Evolutionary conservation across 2,888 invertebrate species (phyloP).

Genomic region (Ophion ventricosus): DNA sequence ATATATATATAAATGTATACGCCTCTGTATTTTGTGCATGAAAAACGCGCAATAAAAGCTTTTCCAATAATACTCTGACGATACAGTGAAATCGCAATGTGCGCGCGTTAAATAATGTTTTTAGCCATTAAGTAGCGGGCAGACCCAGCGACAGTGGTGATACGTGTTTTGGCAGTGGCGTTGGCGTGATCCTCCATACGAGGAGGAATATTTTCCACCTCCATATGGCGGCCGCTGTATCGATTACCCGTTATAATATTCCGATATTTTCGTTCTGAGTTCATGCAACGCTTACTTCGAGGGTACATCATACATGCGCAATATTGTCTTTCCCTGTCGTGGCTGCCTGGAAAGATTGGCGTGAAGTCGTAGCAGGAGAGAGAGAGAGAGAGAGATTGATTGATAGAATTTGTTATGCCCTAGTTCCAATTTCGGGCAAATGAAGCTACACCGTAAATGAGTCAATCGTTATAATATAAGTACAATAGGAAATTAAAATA

Average conservation of each 20-base stretch:
- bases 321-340: not conserved
- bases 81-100: slow-evolving; percentile 38
- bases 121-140: slow-evolving; percentile 43
- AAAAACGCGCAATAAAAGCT: slow-evolving; percentile 19
- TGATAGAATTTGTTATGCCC: too few species aligned
- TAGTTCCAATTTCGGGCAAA: too few species aligned
- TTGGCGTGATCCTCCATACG: not conserved
- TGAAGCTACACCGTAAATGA: too few species aligned
- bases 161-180: not conserved
- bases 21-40: not conserved
- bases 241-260: slow-evolving; percentile 5
- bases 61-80: slow-evolving; percentile 39
- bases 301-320: not conserved
- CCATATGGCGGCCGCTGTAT: slow-evolving; percentile 30
- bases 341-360: not conserved
- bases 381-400: too few species aligned
- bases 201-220: slow-evolving; percentile 12
- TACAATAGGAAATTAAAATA: too few species aligned
- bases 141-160: not conserved
- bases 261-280: not conserved
- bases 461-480: too few species aligned
- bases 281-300: not conserved
- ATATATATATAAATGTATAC: slow-evolving; percentile 18
- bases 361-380: not conserved
- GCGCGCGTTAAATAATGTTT: slow-evolving; percentile 51